Evolutionary conservation across 1,140 invertebrate species (phyloP).

Genomic region (Drosophila triauraria): DNA sequence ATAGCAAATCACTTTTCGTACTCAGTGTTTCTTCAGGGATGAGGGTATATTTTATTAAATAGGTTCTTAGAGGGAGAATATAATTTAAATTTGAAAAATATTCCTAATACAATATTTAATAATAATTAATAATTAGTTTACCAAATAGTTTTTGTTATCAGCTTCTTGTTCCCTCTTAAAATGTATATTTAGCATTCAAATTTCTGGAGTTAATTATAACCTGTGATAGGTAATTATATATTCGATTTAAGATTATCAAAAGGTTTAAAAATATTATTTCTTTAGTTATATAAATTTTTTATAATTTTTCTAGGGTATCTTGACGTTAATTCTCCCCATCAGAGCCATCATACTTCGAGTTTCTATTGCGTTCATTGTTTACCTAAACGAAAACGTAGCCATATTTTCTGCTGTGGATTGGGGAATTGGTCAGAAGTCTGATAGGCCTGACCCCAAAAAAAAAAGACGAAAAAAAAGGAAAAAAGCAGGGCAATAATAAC

Average conservation of each 20-base stretch:
- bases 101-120: too few species aligned
- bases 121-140: background rate
- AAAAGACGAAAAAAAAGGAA: background rate
- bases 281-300: background rate
- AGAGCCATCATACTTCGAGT: background rate
- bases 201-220: fast-evolving
- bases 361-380: constrained; percentile 56
- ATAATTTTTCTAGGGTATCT: constrained; percentile 15
- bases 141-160: too few species aligned
- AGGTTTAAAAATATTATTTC: background rate
- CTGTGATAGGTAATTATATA: too few species aligned
- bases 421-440: constrained; percentile 47
- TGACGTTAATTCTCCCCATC: background rate
- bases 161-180: background rate
- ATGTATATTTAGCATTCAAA: background rate
- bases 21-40: background rate
- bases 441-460: constrained; percentile 58
- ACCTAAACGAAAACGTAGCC: constrained; percentile 70
- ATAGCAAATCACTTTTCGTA: constrained; percentile 73
- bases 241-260: background rate
- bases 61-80: background rate
- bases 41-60: background rate
- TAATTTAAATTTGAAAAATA: background rate
- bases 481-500: constrained; percentile 29
- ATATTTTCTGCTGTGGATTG: constrained; percentile 38